Conservation (phyloP, 2,797 vertebrate genomes). For the Cynodonichthys magdalenae region DNA sequence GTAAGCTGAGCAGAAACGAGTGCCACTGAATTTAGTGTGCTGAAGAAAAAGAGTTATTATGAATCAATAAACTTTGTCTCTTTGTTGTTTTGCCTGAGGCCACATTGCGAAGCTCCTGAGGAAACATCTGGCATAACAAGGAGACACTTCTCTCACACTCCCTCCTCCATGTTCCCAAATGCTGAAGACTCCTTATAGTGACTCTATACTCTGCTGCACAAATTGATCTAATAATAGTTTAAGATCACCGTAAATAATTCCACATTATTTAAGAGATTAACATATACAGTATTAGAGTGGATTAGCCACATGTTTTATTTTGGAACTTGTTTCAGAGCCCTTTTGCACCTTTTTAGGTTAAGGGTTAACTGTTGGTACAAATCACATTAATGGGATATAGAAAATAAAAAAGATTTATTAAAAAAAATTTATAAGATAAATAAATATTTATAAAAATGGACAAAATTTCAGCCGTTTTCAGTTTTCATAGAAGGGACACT, state of each 20-base stretch:
- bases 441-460: too few species aligned
- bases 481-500: too few species aligned
- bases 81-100: slow-evolving; percentile 52
- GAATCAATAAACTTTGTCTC: slow-evolving; percentile 60
- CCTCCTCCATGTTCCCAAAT: slow-evolving; percentile 45
- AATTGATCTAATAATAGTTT: slow-evolving; percentile 31
- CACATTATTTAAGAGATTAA: neutral
- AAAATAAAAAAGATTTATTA: too few species aligned
- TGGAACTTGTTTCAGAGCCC: too few species aligned
- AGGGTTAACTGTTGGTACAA: too few species aligned
- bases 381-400: too few species aligned
- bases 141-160: slow-evolving; percentile 47
- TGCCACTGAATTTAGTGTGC: slow-evolving; percentile 18
- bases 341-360: too few species aligned
- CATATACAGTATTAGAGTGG: neutral
- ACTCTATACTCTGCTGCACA: slow-evolving; percentile 8
- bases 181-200: slow-evolving; percentile 28
- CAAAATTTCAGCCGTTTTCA: too few species aligned
- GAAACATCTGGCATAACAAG: slow-evolving; percentile 75
- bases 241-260: neutral
- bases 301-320: too few species aligned
- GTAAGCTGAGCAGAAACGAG: slow-evolving; percentile 15
- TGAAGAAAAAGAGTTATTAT: slow-evolving; percentile 48
- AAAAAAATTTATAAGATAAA: too few species aligned
- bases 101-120: slow-evolving; percentile 63